These are phyloP conservation scores for Hemibagrus guttatus DNA, from an alignment of 2,797 vertebrate species.

Conservation along the genomic window DNA sequence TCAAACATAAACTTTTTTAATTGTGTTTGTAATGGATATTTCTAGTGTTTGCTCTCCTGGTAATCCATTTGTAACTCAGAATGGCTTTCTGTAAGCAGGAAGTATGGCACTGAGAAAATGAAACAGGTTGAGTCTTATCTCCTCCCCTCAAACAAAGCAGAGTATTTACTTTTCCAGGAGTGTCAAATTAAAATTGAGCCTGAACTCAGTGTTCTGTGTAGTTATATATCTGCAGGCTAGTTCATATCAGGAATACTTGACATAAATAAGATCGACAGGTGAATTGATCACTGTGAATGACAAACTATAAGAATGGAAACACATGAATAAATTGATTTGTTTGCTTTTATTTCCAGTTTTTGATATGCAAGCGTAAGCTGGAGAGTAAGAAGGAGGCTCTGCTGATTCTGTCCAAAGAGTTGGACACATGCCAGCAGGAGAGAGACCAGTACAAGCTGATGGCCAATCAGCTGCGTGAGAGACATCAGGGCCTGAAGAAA, in stretches of 20 bases:
- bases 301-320: background rate
- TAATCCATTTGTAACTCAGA: background rate
- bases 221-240: background rate
- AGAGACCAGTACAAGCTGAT: conserved; percentile 97
- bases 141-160: conserved; percentile 24
- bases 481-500: conserved; percentile 94
- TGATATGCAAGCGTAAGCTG: conserved; percentile 92
- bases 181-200: conserved; percentile 27
- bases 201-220: background rate
- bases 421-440: conserved; percentile 96
- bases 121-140: conserved; percentile 29
- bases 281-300: too few relatives aligned
- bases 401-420: conserved; percentile 95
- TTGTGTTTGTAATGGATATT: background rate
- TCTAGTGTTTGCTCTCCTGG: background rate
- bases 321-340: background rate
- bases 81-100: background rate
- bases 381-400: conserved; percentile 97
- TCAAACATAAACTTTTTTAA: background rate
- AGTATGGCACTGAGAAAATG: conserved; percentile 13
- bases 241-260: background rate
- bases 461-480: conserved; percentile 95
- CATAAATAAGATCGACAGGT: background rate
- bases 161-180: conserved; percentile 51
- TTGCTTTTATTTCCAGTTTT: conserved; percentile 75